Evolutionary conservation across 2,888 invertebrate genomes (phyloP).

Genomic region (Torymus auratus): DNA sequence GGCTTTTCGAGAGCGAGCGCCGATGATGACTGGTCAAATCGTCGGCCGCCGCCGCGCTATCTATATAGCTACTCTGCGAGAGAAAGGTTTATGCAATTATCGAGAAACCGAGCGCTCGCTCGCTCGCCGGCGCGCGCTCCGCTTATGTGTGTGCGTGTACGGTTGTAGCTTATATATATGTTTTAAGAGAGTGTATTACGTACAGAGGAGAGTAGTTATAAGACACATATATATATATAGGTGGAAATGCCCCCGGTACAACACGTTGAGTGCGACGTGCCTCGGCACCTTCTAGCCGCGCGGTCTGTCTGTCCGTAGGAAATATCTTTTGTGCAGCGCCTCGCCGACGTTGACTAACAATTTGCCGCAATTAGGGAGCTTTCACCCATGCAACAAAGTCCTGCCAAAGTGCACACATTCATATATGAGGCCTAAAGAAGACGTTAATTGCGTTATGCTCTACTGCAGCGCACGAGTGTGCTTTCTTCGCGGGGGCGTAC

Average conservation of each 20-base stretch:
- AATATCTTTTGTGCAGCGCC: slow-evolving; percentile 37
- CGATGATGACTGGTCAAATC: slow-evolving; percentile 53
- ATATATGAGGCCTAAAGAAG: slow-evolving; percentile 13
- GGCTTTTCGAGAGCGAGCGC: neutral
- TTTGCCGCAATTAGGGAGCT: slow-evolving; percentile 46
- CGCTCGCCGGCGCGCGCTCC: neutral
- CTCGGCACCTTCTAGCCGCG: neutral
- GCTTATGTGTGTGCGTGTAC: neutral
- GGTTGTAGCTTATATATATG: too few species aligned
- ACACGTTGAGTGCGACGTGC: slow-evolving; percentile 40
- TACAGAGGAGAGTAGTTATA: too few species aligned
- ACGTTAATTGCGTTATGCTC: slow-evolving; percentile 32
- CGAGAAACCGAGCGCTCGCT: slow-evolving; percentile 48
- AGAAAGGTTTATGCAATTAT: slow-evolving; percentile 58
- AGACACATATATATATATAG: too few species aligned
- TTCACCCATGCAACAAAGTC: slow-evolving; percentile 31
- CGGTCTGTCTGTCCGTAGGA: neutral
- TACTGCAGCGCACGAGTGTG: neutral
- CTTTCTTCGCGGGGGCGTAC: slow-evolving; percentile 6
- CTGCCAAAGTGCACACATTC: neutral
- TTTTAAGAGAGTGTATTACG: too few species aligned
- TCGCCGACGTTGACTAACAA: slow-evolving; percentile 36
- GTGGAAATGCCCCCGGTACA: slow-evolving; percentile 34
- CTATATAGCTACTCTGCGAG: neutral
- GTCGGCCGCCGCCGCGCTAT: neutral